phyloP scores from a whole-genome alignment of 2,797 vertebrate species.

The Graptemys geographica region DNA sequence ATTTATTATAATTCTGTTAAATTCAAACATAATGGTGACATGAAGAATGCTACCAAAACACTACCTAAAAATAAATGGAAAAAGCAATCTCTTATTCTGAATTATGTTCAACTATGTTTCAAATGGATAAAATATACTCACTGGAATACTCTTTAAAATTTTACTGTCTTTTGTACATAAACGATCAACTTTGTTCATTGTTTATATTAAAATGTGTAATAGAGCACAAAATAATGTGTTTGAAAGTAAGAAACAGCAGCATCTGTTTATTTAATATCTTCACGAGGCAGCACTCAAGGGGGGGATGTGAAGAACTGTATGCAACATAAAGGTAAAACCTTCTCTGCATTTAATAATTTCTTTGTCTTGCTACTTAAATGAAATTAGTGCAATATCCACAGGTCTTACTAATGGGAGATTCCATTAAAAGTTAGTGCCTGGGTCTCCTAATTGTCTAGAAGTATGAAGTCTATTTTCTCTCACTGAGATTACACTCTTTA shows the following conservation, averaged over 20 bases:
- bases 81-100: background rate
- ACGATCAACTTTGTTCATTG: conserved; percentile 28
- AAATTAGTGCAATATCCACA: background rate
- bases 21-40: conserved; percentile 10
- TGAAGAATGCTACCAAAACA: background rate
- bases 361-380: conserved; percentile 1
- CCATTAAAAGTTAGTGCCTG: background rate
- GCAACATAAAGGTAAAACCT: conserved; percentile 16
- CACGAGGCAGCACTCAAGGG: background rate
- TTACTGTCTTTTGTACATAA: background rate
- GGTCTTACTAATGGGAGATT: background rate
- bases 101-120: conserved; percentile 33
- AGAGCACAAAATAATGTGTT: conserved; percentile 4
- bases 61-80: conserved; percentile 7
- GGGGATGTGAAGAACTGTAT: conserved; percentile 1
- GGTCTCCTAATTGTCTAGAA: background rate
- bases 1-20: conserved; percentile 12
- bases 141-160: background rate
- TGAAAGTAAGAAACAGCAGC: background rate
- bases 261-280: conserved; percentile 13
- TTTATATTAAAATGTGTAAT: conserved; percentile 11
- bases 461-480: background rate
- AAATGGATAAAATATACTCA: conserved; percentile 17
- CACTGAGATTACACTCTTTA: background rate
- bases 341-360: conserved; percentile 17